These are phyloP conservation scores for Meloe dianella DNA, from an alignment of 2,888 invertebrate genomes.

Conservation along the genomic window DNA sequence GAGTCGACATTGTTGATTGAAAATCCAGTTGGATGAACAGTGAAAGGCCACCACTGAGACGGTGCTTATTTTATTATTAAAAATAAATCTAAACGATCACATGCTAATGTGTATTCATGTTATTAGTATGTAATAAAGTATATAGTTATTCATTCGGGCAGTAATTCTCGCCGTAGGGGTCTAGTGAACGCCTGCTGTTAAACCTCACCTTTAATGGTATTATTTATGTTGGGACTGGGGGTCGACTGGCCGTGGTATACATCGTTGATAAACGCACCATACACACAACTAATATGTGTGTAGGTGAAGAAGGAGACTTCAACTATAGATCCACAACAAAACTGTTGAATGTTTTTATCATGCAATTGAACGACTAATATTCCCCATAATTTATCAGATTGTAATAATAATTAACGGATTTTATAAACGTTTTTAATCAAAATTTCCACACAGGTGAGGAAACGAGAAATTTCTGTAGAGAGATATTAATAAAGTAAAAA, in stretches of 20 bases:
- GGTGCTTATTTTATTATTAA: slow-evolving; percentile 50
- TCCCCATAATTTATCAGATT: not conserved
- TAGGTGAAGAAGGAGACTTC: not conserved
- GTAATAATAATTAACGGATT: not conserved
- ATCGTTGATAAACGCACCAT: slow-evolving; percentile 42
- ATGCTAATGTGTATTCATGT: slow-evolving; percentile 59
- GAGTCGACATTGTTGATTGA: slow-evolving; percentile 35
- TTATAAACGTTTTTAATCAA: not conserved
- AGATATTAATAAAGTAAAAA: not conserved
- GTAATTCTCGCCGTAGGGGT: slow-evolving; percentile 60
- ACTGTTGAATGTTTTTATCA: not conserved
- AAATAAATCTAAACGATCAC: slow-evolving; percentile 52
- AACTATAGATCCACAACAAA: not conserved
- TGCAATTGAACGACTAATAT: not conserved
- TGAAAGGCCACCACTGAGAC: slow-evolving; percentile 44
- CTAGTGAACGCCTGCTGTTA: slow-evolving; percentile 57
- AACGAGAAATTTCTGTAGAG: not conserved
- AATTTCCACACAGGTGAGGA: not conserved
- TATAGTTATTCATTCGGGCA: slow-evolving; percentile 61
- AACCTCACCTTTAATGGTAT: slow-evolving; percentile 62
- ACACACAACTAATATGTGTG: not conserved
- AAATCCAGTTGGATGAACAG: slow-evolving; percentile 32
- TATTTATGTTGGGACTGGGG: slow-evolving; percentile 58
- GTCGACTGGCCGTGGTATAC: slow-evolving; percentile 48
- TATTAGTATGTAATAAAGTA: slow-evolving; percentile 62